Evolutionary conservation across 2,113 vertebrate genomes (phyloP), one percentile per base, ranked within the genome.

Genomic region (Anoura caudifer): DNA sequence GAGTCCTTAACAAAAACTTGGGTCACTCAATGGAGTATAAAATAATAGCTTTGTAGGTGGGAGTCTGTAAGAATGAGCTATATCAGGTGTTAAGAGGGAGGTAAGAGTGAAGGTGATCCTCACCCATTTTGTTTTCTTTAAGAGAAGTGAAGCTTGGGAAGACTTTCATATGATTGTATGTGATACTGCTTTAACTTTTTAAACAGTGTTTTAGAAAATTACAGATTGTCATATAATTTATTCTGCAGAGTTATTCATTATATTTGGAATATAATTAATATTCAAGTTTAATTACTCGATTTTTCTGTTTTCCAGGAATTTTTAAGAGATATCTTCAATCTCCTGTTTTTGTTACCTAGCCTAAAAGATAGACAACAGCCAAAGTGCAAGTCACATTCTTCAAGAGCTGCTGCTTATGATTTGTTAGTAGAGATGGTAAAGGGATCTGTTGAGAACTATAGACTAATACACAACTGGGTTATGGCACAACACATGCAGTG

Each of bases 401-500:
- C 99, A 70, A 98, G 99, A 38, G 99, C 99, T 50, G 99, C 99
- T 47, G 99, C 99, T 90, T 99, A 99, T 5, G 99, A 99, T 98
- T 98, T 99, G 90, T 98, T 99, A 97, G 99, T 99, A 98, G 99
- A 99, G 97, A 99, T 99, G 98, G 99, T 99, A 33, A 99, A 99
- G 94, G 99, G 99, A 5, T 99, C 99, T 0, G 99, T 99, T 97
- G 99, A 99, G 93, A 99, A 99, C 98, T 99, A 99, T 98, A 99
- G 99, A 56, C 99, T 99, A 80, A 99, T 99, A 45, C 99, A 99
- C 98, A 99, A 99, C 98, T 99, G 99, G 99, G 99, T 99, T 89
- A 99, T 99, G 99, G 99, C 99, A 2, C 99, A 99, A 96, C 99
- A 99, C 97, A 99, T 99, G 99, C 99, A 99, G 96, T 99, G 99